These are phyloP conservation scores for Caenorhabditis sp. DNA, from an alignment of 2,888 invertebrate species.

Conservation along the genomic window DNA sequence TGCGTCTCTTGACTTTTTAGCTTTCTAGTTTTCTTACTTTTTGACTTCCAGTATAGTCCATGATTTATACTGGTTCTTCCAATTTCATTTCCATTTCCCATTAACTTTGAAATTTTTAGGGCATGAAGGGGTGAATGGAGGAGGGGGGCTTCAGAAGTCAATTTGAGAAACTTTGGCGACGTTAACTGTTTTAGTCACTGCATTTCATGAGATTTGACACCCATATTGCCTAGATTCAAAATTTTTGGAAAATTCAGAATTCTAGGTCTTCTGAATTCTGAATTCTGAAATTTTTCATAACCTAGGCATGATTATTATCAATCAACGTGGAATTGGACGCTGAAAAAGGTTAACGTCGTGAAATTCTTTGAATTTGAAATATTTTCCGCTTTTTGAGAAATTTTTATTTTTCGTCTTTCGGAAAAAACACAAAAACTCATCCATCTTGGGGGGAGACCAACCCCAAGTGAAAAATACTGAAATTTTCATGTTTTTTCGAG, in stretches of 20 bases:
- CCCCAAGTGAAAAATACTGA: slow-evolving; percentile 8
- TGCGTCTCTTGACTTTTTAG: too few species aligned
- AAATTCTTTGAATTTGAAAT: not conserved
- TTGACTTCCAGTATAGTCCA: too few species aligned
- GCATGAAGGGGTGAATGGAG: too few species aligned
- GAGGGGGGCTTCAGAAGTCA: too few species aligned
- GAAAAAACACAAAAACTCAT: slow-evolving; percentile 2
- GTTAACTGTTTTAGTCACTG: too few species aligned
- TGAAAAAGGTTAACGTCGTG: not conserved
- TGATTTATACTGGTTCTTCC: too few species aligned
- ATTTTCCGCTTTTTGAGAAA: not conserved
- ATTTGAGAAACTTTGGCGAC: too few species aligned
- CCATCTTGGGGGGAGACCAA: not conserved
- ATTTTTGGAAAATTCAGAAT: not conserved
- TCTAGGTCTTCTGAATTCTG: not conserved
- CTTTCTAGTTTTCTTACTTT: too few species aligned
- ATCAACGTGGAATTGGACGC: not conserved
- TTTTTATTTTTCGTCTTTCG: not conserved
- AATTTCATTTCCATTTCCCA: too few species aligned
- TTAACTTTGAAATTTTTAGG: too few species aligned
- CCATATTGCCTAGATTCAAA: not conserved
- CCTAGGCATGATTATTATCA: not conserved
- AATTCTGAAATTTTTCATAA: not conserved
- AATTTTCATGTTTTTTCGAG: slow-evolving; percentile 26
- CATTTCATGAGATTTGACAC: too few species aligned